phyloP scores from a whole-genome alignment of 2,113 vertebrate genomes.

The Bos taurus region DNA sequence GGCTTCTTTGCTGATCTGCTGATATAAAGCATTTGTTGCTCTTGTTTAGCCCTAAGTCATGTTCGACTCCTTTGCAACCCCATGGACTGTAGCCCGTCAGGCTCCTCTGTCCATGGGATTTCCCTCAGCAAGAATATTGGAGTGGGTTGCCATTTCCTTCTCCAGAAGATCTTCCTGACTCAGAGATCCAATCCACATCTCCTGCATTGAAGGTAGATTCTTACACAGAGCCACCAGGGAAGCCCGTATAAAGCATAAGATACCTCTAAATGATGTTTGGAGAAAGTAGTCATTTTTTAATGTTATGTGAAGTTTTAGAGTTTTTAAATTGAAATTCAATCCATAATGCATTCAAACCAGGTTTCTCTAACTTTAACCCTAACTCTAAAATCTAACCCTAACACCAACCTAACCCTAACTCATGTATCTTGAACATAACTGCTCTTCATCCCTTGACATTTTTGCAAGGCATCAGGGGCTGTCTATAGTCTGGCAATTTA shows the following conservation, averaged over 20 bases:
- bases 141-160: background rate
- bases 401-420: background rate
- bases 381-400: background rate
- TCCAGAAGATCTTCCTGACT: background rate
- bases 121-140: background rate
- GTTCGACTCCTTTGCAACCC: background rate
- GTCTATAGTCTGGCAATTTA: background rate
- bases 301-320: background rate
- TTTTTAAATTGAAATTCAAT: background rate
- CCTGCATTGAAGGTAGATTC: background rate
- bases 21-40: background rate
- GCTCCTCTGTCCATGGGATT: background rate
- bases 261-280: too few species aligned
- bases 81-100: rapidly evolving
- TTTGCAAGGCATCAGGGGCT: background rate
- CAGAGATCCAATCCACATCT: background rate
- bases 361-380: background rate
- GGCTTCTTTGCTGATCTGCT: background rate
- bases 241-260: background rate
- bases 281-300: background rate
- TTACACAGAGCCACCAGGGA: background rate
- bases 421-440: background rate
- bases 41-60: background rate
- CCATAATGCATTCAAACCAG: background rate
- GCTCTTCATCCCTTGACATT: background rate